Conservation (phyloP, 2,888 invertebrate genomes). For the Ectobius pallidus region DNA sequence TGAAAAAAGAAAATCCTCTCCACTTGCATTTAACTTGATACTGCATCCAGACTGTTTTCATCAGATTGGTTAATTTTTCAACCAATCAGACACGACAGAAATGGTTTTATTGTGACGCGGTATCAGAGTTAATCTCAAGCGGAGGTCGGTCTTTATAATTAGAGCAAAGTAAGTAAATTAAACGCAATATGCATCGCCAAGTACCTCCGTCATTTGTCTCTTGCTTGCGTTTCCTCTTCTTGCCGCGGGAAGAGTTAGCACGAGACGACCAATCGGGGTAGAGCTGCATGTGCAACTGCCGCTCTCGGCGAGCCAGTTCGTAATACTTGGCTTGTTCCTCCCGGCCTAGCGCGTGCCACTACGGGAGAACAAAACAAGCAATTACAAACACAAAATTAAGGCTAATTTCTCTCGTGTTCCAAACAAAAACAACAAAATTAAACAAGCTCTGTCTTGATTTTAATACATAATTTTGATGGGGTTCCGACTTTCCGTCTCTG, state of each 20-base stretch:
- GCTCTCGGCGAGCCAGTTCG: slow-evolving; percentile 97
- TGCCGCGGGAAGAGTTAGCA: slow-evolving; percentile 99
- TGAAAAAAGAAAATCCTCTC: slow-evolving; percentile 35
- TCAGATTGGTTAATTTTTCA: slow-evolving; percentile 14
- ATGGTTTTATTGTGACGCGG: slow-evolving; percentile 1
- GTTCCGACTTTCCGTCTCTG: slow-evolving; percentile 59
- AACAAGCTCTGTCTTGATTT: background rate
- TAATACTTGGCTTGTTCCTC: slow-evolving; percentile 99
- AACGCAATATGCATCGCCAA: slow-evolving; percentile 49
- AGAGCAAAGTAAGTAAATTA: slow-evolving; percentile 22
- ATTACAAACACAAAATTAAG: slow-evolving; percentile 42
- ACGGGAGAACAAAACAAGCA: slow-evolving; percentile 54
- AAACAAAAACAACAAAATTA: slow-evolving; percentile 11
- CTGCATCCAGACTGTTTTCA: slow-evolving; percentile 28
- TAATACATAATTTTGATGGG: slow-evolving; percentile 41
- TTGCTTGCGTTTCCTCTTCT: slow-evolving; percentile 99
- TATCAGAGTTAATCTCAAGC: slow-evolving; percentile 36
- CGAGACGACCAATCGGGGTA: slow-evolving; percentile 99
- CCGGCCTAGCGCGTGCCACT: slow-evolving; percentile 99
- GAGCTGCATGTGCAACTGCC: slow-evolving; percentile 98
- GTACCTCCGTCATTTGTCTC: slow-evolving; percentile 96
- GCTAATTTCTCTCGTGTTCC: slow-evolving; percentile 47
- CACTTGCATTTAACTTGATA: slow-evolving; percentile 37
- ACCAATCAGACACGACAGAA: slow-evolving; percentile 22
- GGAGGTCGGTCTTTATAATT: slow-evolving; percentile 15